Evolutionary conservation across 2,797 vertebrate genomes (phyloP).

Genomic region (Phoxinus dragarum): DNA sequence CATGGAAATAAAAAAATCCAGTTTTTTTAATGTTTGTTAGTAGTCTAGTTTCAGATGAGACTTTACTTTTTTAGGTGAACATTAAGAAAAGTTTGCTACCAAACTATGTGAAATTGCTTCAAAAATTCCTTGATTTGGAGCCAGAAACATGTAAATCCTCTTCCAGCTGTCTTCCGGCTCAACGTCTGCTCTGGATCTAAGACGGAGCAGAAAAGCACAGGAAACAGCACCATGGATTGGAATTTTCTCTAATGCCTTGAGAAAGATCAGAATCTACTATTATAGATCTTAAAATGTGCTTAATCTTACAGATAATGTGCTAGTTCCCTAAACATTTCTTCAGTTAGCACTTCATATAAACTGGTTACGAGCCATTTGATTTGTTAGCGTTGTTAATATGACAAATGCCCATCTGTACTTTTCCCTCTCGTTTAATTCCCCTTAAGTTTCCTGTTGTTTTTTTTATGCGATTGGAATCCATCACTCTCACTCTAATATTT

Average conservation of each 20-base stretch:
- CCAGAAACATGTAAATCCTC: constrained; percentile 70
- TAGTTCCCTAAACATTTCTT: neutral
- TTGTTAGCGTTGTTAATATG: constrained; percentile 15
- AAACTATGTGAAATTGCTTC: constrained; percentile 11
- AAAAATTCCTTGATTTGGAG: constrained; percentile 71
- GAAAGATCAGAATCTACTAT: constrained; percentile 4
- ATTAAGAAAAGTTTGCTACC: constrained; percentile 43
- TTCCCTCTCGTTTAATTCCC: constrained; percentile 21
- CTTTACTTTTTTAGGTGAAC: constrained; percentile 63
- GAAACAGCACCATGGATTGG: constrained; percentile 3
- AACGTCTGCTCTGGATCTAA: constrained; percentile 59
- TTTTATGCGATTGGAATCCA: constrained; percentile 28
- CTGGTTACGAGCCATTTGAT: constrained; percentile 3
- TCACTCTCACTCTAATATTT: constrained; percentile 54
- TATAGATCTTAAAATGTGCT: constrained; percentile 15
- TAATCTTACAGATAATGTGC: neutral
- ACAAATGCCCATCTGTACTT: neutral
- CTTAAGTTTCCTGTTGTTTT: constrained; percentile 43
- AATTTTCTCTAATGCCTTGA: neutral
- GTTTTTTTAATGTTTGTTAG: constrained; percentile 67
- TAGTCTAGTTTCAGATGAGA: neutral
- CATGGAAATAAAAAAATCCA: constrained; percentile 11
- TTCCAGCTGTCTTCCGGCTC: constrained; percentile 74
- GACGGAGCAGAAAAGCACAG: constrained; percentile 20
- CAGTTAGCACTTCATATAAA: neutral